Percentiles rank a stretch among this genome's conserved stretches.
These are phyloP conservation scores for Pachydiplax longipennis DNA, from an alignment of 2,888 invertebrate genomes.

Conservation along the genomic window DNA sequence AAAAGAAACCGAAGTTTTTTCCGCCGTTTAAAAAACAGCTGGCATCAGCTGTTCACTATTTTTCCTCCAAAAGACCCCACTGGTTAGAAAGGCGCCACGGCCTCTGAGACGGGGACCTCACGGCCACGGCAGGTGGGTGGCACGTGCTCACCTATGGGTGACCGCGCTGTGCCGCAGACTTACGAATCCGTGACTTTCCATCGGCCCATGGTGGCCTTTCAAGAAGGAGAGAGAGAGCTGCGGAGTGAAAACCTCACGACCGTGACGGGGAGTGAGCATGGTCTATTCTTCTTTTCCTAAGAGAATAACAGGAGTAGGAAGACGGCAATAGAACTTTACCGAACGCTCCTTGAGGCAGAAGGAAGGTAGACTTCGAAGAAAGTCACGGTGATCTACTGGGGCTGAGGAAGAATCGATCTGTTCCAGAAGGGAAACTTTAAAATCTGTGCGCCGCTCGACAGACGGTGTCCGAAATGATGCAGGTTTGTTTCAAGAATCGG, in stretches of 20 bases:
- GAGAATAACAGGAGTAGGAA: neutral
- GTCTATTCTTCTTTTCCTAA: neutral
- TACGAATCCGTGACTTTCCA: constrained; percentile 10
- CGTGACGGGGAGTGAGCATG: neutral
- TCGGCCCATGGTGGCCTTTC: neutral
- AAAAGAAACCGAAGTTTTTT: neutral
- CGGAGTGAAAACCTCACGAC: neutral
- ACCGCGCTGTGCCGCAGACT: neutral
- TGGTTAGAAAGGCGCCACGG: neutral
- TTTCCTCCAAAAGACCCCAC: neutral
- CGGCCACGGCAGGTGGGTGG: neutral
- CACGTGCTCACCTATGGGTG: neutral
- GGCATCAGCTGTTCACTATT: neutral
- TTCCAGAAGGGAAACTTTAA: too few relatives aligned
- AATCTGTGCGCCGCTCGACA: too few relatives aligned
- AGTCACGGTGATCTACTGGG: neutral
- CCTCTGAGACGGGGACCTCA: neutral
- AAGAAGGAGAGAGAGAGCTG: neutral
- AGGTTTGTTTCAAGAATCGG: too few relatives aligned
- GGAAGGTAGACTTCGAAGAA: neutral
- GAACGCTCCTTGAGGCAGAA: neutral
- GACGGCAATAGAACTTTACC: neutral
- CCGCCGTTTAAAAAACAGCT: neutral
- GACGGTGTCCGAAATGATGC: too few relatives aligned
- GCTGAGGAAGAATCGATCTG: neutral